phyloP scores from a whole-genome alignment of 2,113 vertebrate genomes.

The Passer montanus region DNA sequence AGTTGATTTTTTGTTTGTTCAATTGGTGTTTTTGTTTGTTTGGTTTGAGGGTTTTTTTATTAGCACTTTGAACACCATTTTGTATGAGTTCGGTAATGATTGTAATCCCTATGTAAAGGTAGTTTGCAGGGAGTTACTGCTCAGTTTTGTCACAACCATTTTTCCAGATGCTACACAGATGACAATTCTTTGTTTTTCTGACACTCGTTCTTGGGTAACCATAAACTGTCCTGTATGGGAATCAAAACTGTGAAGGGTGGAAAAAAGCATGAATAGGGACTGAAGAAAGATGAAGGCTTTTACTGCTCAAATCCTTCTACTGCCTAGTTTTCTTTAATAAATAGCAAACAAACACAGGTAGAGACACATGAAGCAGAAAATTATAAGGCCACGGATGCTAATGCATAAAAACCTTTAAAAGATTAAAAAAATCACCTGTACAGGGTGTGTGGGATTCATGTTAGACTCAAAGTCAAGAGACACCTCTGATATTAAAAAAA shows the following conservation, averaged over 20 bases:
- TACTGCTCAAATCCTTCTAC: background rate
- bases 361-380: background rate
- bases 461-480: background rate
- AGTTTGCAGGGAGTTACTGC: background rate
- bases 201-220: background rate
- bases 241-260: background rate
- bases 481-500: background rate
- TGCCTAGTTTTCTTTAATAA: background rate
- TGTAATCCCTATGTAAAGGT: background rate
- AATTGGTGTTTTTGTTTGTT: background rate
- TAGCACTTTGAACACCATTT: background rate
- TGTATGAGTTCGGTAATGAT: background rate
- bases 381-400: accelerated
- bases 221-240: background rate
- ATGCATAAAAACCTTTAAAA: background rate
- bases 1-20: background rate
- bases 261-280: background rate
- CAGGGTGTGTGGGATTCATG: background rate
- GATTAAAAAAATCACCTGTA: background rate
- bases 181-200: background rate
- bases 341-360: accelerated
- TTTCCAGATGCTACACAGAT: background rate
- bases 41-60: background rate
- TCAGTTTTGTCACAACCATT: background rate
- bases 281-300: background rate